Conservation (phyloP, 2,113 vertebrate species). For the Axis porcinus region DNA sequence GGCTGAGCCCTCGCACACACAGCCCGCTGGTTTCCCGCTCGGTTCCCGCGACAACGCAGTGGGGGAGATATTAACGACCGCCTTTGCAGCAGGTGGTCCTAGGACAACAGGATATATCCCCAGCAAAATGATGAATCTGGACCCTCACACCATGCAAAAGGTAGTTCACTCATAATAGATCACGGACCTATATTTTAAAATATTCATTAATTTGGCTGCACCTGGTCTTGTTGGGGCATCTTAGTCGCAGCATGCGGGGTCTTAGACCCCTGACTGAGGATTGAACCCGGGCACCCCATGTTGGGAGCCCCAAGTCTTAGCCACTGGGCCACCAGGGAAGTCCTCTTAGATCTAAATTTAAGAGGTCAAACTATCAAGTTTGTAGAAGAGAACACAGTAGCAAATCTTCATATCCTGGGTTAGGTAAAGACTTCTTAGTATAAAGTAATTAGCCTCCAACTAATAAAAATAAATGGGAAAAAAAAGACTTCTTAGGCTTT, state of each 20-base stretch:
- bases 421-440: not conserved
- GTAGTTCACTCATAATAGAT: too few relatives aligned
- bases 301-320: not conserved
- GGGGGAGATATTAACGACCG: rapidly evolving
- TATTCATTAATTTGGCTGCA: not conserved
- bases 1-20: not conserved
- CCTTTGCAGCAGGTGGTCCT: not conserved
- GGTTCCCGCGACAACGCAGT: not conserved
- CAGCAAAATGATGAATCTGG: not conserved
- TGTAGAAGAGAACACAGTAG: not conserved
- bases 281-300: not conserved
- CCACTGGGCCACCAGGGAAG: not conserved
- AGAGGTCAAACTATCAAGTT: not conserved
- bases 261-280: not conserved
- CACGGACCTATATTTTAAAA: not conserved
- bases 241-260: not conserved
- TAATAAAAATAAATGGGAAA: too few relatives aligned
- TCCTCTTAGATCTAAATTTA: not conserved
- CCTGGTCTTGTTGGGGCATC: not conserved
- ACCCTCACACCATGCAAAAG: not conserved
- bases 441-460: too few relatives aligned
- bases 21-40: too few relatives aligned
- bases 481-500: not conserved
- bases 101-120: rapidly evolving
- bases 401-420: not conserved